phyloP scores from a whole-genome alignment of 2,888 invertebrate genomes.

The Agrilus cyanescens region DNA sequence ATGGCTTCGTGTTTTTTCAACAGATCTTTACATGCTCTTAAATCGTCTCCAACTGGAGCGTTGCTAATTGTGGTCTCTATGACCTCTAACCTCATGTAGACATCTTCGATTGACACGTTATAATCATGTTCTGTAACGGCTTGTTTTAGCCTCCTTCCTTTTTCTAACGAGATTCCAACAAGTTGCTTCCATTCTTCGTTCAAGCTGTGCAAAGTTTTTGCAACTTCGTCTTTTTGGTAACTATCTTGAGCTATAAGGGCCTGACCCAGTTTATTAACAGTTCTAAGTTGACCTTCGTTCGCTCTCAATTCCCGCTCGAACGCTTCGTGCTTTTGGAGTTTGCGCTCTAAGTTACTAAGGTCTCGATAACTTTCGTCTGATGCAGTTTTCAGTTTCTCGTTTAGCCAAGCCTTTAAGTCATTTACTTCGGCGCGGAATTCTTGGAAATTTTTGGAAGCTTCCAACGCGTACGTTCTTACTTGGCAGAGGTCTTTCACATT shows the following conservation, averaged over 20 bases:
- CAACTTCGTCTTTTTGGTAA: constrained; percentile 59
- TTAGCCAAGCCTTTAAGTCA: constrained; percentile 81
- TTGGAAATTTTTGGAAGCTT: constrained; percentile 81
- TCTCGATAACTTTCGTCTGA: constrained; percentile 89
- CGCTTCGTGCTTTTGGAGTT: constrained; percentile 92
- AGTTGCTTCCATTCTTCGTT: constrained; percentile 70
- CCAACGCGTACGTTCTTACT: constrained; percentile 59
- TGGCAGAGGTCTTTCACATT: constrained; percentile 64
- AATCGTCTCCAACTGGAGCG: constrained; percentile 75
- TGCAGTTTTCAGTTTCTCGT: constrained; percentile 83
- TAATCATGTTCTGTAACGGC: constrained; percentile 74
- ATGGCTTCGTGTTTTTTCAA: constrained; percentile 80
- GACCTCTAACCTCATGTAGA: constrained; percentile 74
- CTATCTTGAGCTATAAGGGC: constrained; percentile 59
- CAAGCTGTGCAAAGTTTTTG: constrained; percentile 51
- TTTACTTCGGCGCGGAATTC: constrained; percentile 87
- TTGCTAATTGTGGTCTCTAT: constrained; percentile 68
- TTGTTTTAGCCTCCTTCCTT: constrained; percentile 70
- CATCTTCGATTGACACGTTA: constrained; percentile 77
- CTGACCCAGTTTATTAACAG: constrained; percentile 71
- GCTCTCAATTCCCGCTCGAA: constrained; percentile 91
- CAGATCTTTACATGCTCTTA: constrained; percentile 82
- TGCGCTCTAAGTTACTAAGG: constrained; percentile 77
- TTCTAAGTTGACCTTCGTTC: constrained; percentile 83
- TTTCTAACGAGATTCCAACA: constrained; percentile 50